These are phyloP conservation scores for Danio tinwini DNA, from an alignment of 2,797 vertebrate genomes.

Conservation along the genomic window DNA sequence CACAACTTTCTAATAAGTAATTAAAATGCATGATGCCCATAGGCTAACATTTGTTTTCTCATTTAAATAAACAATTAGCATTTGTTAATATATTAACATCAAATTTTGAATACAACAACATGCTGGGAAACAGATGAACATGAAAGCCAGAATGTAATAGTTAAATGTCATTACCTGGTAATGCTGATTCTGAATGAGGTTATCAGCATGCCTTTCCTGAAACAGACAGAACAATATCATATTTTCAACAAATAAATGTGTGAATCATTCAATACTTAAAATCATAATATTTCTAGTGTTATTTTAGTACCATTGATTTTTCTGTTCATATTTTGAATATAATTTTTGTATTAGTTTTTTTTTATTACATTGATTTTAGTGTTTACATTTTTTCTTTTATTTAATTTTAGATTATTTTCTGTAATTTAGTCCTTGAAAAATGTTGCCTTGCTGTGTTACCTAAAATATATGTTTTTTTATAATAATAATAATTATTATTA, in stretches of 20 bases:
- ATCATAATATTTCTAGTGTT: not conserved
- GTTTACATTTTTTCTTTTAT: too few species aligned
- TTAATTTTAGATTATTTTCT: not conserved
- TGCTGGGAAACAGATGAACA: not conserved
- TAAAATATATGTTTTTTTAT: not conserved
- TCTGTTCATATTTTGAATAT: not conserved
- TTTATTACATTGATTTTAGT: conserved; percentile 1
- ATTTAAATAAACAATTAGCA: conserved; percentile 7
- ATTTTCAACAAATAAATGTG: not conserved
- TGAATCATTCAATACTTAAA: not conserved
- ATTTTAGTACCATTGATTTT: not conserved
- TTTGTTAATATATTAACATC: conserved; percentile 17
- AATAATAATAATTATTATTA: not conserved
- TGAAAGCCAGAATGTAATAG: not conserved
- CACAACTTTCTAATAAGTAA: conserved; percentile 17
- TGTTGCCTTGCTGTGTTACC: not conserved
- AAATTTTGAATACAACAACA: not conserved
- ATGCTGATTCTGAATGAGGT: conserved; percentile 87
- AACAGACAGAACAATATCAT: conserved; percentile 49
- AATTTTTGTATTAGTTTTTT: not conserved
- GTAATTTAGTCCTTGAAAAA: not conserved
- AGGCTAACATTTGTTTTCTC: conserved; percentile 11
- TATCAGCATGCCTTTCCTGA: conserved; percentile 86
- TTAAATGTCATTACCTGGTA: conserved; percentile 81
- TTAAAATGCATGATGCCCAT: conserved; percentile 23